Conservation (phyloP, 2,113 vertebrate genomes). For the Melanerpes aurifrons region DNA sequence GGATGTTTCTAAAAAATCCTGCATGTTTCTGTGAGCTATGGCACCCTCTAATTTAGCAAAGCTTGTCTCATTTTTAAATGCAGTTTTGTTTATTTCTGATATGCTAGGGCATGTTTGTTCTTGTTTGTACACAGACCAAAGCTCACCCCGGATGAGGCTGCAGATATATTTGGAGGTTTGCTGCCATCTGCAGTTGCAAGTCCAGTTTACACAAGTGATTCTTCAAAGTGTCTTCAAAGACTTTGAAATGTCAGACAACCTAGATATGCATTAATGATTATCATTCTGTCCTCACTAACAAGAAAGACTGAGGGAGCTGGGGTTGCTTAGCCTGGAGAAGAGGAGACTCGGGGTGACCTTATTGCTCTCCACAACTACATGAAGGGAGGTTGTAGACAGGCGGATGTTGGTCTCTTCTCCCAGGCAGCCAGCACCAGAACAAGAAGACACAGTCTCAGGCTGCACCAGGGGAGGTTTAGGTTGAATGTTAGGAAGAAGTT, state of each 20-base stretch:
- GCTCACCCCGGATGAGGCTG: background rate
- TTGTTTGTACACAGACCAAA: background rate
- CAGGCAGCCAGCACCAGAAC: too few species aligned
- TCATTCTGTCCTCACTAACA: background rate
- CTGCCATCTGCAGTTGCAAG: conserved; percentile 79
- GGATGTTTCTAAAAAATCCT: conserved; percentile 19
- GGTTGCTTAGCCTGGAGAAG: too few species aligned
- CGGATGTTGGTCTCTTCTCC: too few species aligned
- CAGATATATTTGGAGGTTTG: conserved; percentile 65
- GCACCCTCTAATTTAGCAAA: background rate
- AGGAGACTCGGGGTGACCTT: too few species aligned
- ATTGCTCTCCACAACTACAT: too few species aligned
- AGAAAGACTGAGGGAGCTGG: too few species aligned
- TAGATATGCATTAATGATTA: background rate
- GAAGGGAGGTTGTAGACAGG: too few species aligned
- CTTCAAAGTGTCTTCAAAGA: background rate
- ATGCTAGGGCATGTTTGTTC: background rate
- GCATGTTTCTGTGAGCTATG: background rate
- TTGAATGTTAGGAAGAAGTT: too few species aligned
- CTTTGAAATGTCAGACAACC: background rate
- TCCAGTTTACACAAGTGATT: background rate
- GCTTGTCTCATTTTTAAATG: background rate
- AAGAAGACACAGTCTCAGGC: too few species aligned
- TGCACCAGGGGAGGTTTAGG: too few species aligned
- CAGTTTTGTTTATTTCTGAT: background rate